These are phyloP conservation scores for Microplitis manilae DNA, from an alignment of 2,888 invertebrate genomes.

Conservation along the genomic window DNA sequence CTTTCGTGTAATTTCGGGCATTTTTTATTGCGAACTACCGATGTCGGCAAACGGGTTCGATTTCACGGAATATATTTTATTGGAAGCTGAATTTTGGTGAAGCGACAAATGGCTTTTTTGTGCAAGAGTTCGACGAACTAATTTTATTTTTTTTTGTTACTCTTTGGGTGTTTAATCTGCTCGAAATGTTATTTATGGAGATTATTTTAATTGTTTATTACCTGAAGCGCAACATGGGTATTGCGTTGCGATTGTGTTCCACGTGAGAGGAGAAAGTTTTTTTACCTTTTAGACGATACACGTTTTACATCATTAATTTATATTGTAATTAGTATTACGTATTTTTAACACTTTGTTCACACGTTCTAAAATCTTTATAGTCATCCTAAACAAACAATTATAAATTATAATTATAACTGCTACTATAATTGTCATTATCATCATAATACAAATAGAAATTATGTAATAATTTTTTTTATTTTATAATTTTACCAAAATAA, in stretches of 20 bases:
- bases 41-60: constrained; percentile 57
- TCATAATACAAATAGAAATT: no score
- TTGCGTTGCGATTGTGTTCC: background rate
- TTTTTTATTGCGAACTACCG: constrained; percentile 56
- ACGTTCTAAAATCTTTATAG: constrained; percentile 14
- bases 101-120: background rate
- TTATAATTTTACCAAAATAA: no score
- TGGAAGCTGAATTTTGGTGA: constrained; percentile 4
- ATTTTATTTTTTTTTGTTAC: no score
- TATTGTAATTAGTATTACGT: constrained; percentile 15
- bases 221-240: background rate
- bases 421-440: no score
- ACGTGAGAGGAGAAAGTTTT: constrained; percentile 31
- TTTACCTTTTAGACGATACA: constrained; percentile 7
- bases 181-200: background rate
- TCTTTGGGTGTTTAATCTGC: no score
- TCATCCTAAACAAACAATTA: background rate
- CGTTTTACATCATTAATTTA: constrained; percentile 22
- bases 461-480: no score
- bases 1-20: constrained; percentile 70
- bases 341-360: constrained; percentile 10
- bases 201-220: constrained; percentile 13
- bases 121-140: no score
- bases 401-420: background rate
- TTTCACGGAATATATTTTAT: constrained; percentile 60